Base-by-base conservation (phyloP, 1,140 invertebrate genomes). In the Bombus ignitus region DNA sequence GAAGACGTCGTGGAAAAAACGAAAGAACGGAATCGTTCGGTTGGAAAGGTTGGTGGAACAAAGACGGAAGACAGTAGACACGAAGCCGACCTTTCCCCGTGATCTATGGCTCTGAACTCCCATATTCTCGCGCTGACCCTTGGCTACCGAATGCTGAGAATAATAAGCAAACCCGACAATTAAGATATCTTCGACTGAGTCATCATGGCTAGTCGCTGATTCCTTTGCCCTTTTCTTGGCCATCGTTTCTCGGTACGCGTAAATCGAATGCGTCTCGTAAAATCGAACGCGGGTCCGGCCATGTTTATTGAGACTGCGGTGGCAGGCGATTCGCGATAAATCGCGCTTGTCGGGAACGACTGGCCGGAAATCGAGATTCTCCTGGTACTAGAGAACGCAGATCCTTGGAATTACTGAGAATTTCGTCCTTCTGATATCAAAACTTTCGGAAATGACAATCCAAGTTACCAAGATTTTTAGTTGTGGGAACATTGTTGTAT, bases 291-390 rank as follows among this genome's bases (percentile, higher is more conserved):
- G 66, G 79, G 81, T 47, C 89, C 92, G 89, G 92, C 88, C 90
- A 91, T 94, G 93, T 94, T 94, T 94, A 93, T 95, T 94, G 88
- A 92, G 92, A 93, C 92, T 94, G 92, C 89, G 91, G 87, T 88
- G 81, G 77, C 83, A 66, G 83, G 72, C 84, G 86, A 93, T 92
- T 94, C 90, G 87, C 89, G 86, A 90, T 88, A 93, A 93, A 91
- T 91, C 87, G 87, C 91, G 91, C 6, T 28, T 28, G 59, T 91
- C 89, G 87, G 87, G 66, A 71, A 57, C 47, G 62, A n/a, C 65
- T 12, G 35, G 5, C 8, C 35, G 39, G 35, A 75, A 44, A 81
- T 62, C 47, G 66, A 62, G 59, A 62, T 62, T n/a, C 59, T 62
- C 59, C 18, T 22, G 47, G 47, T 53, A 53, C 18, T 53, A 53